Evolutionary conservation across 2,888 invertebrate genomes (phyloP).

Genomic region (Caenorhabditis sp.): DNA sequence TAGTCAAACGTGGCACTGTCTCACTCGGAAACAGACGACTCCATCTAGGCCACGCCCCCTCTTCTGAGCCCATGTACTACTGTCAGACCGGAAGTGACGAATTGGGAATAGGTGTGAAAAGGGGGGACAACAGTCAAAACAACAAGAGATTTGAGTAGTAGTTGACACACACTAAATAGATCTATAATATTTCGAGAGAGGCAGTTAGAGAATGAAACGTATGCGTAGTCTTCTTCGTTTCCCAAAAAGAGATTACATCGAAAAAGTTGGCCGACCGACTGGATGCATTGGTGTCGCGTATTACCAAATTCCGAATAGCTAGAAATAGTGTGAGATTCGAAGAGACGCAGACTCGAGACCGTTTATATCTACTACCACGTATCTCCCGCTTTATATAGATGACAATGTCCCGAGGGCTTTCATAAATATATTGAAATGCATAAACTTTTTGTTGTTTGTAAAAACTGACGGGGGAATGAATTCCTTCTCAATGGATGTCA

Average conservation of each 20-base stretch:
- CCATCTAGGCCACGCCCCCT: constrained; percentile 62
- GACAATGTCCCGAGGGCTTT: constrained; percentile 34
- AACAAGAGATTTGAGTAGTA: constrained; percentile 24
- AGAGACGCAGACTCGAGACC: constrained; percentile 50
- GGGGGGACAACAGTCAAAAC: constrained; percentile 35
- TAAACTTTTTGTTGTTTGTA: constrained; percentile 12
- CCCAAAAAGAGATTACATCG: constrained; percentile 50
- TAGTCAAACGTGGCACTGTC: constrained; percentile 24
- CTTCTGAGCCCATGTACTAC: constrained; percentile 42
- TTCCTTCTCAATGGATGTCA: neutral
- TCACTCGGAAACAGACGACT: constrained; percentile 48
- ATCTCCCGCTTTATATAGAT: constrained; percentile 45
- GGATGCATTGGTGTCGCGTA: constrained; percentile 35
- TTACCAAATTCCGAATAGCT: constrained; percentile 53
- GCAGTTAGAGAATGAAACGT: constrained; percentile 41
- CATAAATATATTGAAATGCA: constrained; percentile 36
- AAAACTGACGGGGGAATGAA: neutral
- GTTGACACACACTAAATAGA: constrained; percentile 17
- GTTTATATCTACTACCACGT: constrained; percentile 54
- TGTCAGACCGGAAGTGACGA: constrained; percentile 15
- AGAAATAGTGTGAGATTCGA: constrained; percentile 2
- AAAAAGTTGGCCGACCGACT: constrained; percentile 39
- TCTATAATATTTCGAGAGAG: constrained; percentile 43
- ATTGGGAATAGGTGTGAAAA: constrained; percentile 15
- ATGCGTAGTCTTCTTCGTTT: constrained; percentile 15